A percentile compares a stretch with the other conserved stretches of the same genome.
phyloP scores from a whole-genome alignment of 2,888 invertebrate species.

The Papilio demoleus region DNA sequence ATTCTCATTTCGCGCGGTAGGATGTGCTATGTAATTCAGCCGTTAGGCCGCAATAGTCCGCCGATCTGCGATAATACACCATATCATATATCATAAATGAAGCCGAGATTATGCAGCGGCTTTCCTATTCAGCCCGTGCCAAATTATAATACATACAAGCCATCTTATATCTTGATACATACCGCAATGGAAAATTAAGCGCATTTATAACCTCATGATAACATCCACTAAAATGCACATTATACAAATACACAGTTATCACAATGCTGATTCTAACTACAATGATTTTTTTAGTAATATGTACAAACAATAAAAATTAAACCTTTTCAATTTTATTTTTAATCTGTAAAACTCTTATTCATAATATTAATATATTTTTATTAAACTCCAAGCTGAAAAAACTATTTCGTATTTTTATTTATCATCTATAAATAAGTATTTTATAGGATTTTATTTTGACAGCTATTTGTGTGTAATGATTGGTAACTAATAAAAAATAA shows the following conservation, averaged over 20 bases:
- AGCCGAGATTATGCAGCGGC: constrained; percentile 40
- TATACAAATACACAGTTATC: too few species aligned
- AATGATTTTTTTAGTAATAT: not conserved
- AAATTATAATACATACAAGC: constrained; percentile 36
- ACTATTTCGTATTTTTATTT: not conserved
- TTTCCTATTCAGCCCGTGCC: constrained; percentile 44
- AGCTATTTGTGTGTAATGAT: too few species aligned
- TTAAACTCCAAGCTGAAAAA: not conserved
- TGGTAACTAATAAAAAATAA: too few species aligned
- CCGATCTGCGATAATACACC: constrained; percentile 37
- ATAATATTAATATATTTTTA: not conserved
- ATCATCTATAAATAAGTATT: too few species aligned
- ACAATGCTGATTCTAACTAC: not conserved
- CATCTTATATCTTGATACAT: constrained; percentile 11
- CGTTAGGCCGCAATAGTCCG: constrained; percentile 38
- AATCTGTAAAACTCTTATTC: too few species aligned
- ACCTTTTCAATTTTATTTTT: not conserved
- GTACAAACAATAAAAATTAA: not conserved
- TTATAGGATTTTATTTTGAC: too few species aligned
- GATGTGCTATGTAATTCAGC: constrained; percentile 53
- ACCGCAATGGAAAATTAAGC: constrained; percentile 25
- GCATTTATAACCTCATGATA: not conserved
- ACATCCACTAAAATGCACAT: not conserved
- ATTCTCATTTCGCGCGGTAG: constrained; percentile 71
- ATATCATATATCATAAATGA: constrained; percentile 39